Base-by-base conservation (phyloP, 2,113 vertebrate species). In the Apus apus region DNA sequence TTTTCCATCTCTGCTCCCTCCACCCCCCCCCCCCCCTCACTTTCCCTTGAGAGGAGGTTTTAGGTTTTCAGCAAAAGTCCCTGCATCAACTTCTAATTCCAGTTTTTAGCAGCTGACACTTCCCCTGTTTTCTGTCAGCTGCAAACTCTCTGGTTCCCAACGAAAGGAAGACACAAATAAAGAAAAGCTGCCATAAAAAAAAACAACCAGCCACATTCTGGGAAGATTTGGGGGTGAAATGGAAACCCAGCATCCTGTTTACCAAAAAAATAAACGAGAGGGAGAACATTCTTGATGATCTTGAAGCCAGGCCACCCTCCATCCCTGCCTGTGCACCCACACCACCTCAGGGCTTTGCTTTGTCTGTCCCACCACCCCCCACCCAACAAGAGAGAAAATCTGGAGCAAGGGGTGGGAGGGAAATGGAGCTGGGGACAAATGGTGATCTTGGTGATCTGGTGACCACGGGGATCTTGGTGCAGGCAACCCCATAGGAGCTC, bases 251-350 rank as follows among this genome's bases (percentile, higher is more conserved):
- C 48, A 46, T 93, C 85, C 87, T 57, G 54, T 19, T 36, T 4
- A 38, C 27, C 38, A 4, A 27, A 25, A 48, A 71, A 82, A 43
- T 3, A 40, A 13, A 30, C 2, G 38, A 6, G 4, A 5, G 13
- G 20, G 60, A 40, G 34, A 19, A 43, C 1, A 1, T 10, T 7
- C 54, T 5, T 5, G 22, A 25, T 46, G 54, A 7, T 19, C 71
- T 32, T 5, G 4, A 16, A 73, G 29, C 15, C 5, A 9, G 25
- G 18, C 51, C 36, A 1, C 19, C 51, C 50, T 20, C 75, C 9
- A 29, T 0, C 14, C 3, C 7, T 13, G 29, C 38, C 58, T 6
- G 22, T 3, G 46, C 51, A 25, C 23, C 2, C 0, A 3, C 0
- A 3, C 0, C 1, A 0, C 64, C 58, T 26, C 1, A 1, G 43